These are phyloP conservation scores for Calosoma granatense DNA, from an alignment of 1,140 invertebrate species.

Conservation along the genomic window DNA sequence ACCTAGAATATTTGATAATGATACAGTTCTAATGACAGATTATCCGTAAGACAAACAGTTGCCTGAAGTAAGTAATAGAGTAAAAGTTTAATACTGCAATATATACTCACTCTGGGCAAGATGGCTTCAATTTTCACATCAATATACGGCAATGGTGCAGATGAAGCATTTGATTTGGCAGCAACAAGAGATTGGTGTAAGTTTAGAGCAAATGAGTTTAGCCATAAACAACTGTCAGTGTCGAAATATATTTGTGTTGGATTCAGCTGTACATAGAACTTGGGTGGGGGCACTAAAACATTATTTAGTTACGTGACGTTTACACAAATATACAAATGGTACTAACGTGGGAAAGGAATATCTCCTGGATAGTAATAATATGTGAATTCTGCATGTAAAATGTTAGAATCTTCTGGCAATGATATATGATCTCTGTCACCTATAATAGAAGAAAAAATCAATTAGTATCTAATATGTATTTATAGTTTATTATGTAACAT, in stretches of 20 bases:
- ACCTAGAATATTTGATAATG: slow-evolving; percentile 43
- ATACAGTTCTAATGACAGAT: slow-evolving; percentile 31
- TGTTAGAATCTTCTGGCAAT: slow-evolving; percentile 77
- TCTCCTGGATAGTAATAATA: slow-evolving; percentile 96
- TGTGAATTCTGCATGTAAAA: slow-evolving; percentile 90
- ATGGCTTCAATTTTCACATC: slow-evolving; percentile 84
- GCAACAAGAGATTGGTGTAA: slow-evolving; percentile 60
- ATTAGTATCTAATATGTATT: no score
- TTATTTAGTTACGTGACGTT: slow-evolving; percentile 4
- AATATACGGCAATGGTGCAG: slow-evolving; percentile 56
- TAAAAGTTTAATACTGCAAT: neutral
- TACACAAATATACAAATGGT: slow-evolving; percentile 6
- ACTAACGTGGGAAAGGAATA: slow-evolving; percentile 81
- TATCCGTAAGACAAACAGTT: no score
- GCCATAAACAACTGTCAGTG: slow-evolving; percentile 76
- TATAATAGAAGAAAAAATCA: no score
- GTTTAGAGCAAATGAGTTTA: slow-evolving; percentile 87
- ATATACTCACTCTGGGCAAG: slow-evolving; percentile 66
- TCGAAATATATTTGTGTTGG: slow-evolving; percentile 81
- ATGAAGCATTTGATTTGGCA: slow-evolving; percentile 28
- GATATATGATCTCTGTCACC: slow-evolving; percentile 77
- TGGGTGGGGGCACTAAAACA: slow-evolving; percentile 74
- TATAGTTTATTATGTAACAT: no score
- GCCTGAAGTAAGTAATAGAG: no score
- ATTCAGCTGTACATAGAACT: slow-evolving; percentile 83